Base-by-base conservation (phyloP, 35 echinoderm and acorn worm species). In the Holothuria glaberrima region DNA sequence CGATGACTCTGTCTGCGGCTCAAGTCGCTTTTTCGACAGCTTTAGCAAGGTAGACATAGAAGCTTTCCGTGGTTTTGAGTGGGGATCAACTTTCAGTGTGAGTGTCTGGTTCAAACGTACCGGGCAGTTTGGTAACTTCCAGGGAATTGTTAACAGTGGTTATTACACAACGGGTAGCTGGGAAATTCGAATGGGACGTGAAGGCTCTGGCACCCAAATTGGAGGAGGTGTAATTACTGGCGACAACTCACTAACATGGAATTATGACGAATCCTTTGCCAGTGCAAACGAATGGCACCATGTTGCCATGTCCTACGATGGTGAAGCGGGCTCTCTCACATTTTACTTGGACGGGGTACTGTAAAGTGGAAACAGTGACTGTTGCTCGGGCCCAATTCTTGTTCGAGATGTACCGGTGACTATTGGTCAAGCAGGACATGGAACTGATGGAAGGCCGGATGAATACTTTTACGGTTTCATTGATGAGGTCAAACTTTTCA, bases 161-260 rank as follows among this genome's bases (percentile, higher is more conserved):
- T 96, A 96, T 77, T 31, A 74, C 83, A 69, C 70, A 24, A 33
- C 29, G 4, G 94, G 94, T 2, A 90, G 91, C 71, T 96, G 94
- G 94, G 94, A 96, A 80, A 93, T 96, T 56, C 80, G 91, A 19
- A 96, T 96, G 94, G 86, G 87, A 9, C 58, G 93, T 33, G 90
- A 92, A 61, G 17, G 56, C 48, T 28, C 28, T 32, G 90, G 80
- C 5, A 59, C 71, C 30, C 90, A 91, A 89, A 25, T 94, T 2
- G 93, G 90, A 16, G 93, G 83, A 9, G 90, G 91, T 6, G 58
- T 92, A 16, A 30, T 86, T 57, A 92, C 90, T 9, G 25, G 28
- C 14, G 25, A 90, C 57, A 92, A 67, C 31, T 3, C 61, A 9
- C 10, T 30, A 48, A 64, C 68, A 9, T 92, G 90, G 90, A 77